Percentiles rank a stretch among this genome's conserved stretches.
Evolutionary conservation across 1,140 invertebrate genomes (phyloP).

Genomic region (Papilio aristodemus): DNA sequence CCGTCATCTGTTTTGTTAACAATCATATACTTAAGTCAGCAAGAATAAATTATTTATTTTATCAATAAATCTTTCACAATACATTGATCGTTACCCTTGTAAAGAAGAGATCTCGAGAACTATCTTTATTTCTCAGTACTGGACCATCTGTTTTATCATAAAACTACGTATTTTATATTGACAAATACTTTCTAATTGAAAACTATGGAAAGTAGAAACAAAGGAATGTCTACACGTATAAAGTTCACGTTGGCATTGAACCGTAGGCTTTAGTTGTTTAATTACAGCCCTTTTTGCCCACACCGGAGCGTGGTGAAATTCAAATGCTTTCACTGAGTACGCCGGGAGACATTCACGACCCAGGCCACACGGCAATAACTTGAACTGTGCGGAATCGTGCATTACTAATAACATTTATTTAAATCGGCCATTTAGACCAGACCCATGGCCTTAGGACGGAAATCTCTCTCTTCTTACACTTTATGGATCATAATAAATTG

Average conservation of each 20-base stretch:
- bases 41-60: too few relatives aligned
- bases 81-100: too few relatives aligned
- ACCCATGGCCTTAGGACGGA: slow-evolving; percentile 33
- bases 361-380: slow-evolving; percentile 41
- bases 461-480: slow-evolving; percentile 36
- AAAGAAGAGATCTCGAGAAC: not conserved
- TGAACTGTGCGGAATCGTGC: slow-evolving; percentile 53
- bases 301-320: slow-evolving; percentile 36
- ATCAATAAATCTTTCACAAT: too few relatives aligned
- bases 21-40: too few relatives aligned
- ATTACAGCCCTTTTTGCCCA: slow-evolving; percentile 29
- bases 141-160: too few relatives aligned
- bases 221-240: slow-evolving; percentile 31
- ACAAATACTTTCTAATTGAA: slow-evolving; percentile 7
- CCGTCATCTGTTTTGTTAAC: too few relatives aligned
- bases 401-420: slow-evolving; percentile 51
- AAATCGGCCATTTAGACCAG: slow-evolving; percentile 38
- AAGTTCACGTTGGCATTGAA: slow-evolving; percentile 24
- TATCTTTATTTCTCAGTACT: not conserved
- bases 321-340: slow-evolving; percentile 47
- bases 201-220: slow-evolving; percentile 25
- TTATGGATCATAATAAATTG: slow-evolving; percentile 23
- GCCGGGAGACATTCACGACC: slow-evolving; percentile 41
- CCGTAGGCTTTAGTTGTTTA: slow-evolving; percentile 25
- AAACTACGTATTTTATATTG: not conserved